Base-by-base conservation (phyloP, 1,140 invertebrate species). In the Aricia agestis region DNA sequence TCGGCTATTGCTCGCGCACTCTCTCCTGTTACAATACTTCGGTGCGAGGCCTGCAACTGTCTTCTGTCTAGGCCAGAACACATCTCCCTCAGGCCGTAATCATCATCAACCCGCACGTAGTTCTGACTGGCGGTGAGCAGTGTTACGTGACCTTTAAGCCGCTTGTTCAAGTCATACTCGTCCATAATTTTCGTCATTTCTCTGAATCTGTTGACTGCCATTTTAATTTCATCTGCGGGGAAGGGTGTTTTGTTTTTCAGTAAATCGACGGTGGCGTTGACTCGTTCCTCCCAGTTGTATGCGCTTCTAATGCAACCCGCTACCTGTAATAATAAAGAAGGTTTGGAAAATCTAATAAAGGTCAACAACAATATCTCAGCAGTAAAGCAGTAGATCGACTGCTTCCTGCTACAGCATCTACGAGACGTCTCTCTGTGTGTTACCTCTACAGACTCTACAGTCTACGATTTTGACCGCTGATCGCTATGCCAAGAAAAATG, bases 41-140 rank as follows among this genome's bases (percentile, higher is more conserved):
- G 94, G 92, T 98, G 97, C 78, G 96, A 95, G 78, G 96, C 97
- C 59, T 93, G 86, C 10, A 98, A 92, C 74, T 95, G 93, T 79
- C 94, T 93, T 52, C 97, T 93, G 70, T 90, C 84, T 1, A 97
- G 93, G 74, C 94, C 92, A 57, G 91, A 92, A 86, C 95, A 96
- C 68, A 97, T 96, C 84, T 94, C 89, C 74, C 93, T 93, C 68
- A 98, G 92, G 72, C 96, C 96, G 87, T 98, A 98, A 89, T 98
- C 96, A 63, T 95, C 92, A 66, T 94, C 94, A 57, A 96, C 78
- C 73, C 93, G 87, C 25, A 96, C 93, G 80, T 94, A 96, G 83
- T 96, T 97, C 74, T 97, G 95, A 72, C 94, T 94, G 36, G 97
- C 97, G 82, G 95, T 95, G 72, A 98, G 93, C 70, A 99, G 93